These are phyloP conservation scores for Vespertilio murinus DNA, from an alignment of 2,797 vertebrate genomes.

Conservation along the genomic window DNA sequence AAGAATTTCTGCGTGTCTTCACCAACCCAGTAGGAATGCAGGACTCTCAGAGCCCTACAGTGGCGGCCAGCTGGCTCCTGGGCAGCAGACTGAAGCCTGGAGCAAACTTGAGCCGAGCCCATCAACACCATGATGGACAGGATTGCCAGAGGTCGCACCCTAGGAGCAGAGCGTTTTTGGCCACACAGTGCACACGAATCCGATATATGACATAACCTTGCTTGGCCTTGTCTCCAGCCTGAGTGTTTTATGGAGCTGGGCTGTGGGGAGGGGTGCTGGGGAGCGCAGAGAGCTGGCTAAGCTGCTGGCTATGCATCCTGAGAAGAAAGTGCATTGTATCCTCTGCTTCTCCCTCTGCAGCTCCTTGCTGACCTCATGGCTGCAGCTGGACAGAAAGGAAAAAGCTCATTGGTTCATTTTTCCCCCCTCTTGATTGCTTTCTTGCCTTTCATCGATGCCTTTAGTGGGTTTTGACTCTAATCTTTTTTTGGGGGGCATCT, in stretches of 20 bases:
- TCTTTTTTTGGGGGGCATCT: not conserved
- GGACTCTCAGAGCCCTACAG: not conserved
- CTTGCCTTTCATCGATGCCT: not conserved
- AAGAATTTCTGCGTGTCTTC: not conserved
- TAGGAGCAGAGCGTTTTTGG: conserved; percentile 94
- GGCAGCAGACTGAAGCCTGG: conserved; percentile 94
- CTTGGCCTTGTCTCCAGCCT: not conserved
- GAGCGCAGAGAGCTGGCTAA: not conserved
- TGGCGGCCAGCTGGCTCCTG: conserved; percentile 82
- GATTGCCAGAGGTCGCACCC: conserved; percentile 96
- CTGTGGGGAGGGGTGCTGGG: too few species aligned
- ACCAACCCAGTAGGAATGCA: not conserved
- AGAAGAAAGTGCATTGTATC: not conserved
- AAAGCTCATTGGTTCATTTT: not conserved
- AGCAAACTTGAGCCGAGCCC: conserved; percentile 97
- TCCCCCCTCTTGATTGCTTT: not conserved
- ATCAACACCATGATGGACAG: conserved; percentile 97
- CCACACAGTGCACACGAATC: conserved; percentile 93
- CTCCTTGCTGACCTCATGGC: not conserved
- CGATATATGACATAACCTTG: conserved; percentile 95
- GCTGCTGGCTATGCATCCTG: not conserved
- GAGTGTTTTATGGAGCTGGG: not conserved
- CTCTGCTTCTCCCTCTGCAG: not conserved
- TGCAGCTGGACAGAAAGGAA: not conserved
- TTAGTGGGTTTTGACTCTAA: not conserved